Percentiles rank a stretch among this genome's conserved stretches.
Evolutionary conservation across 2,797 vertebrate genomes (phyloP).

Genomic region (Pempheris klunzingeri): DNA sequence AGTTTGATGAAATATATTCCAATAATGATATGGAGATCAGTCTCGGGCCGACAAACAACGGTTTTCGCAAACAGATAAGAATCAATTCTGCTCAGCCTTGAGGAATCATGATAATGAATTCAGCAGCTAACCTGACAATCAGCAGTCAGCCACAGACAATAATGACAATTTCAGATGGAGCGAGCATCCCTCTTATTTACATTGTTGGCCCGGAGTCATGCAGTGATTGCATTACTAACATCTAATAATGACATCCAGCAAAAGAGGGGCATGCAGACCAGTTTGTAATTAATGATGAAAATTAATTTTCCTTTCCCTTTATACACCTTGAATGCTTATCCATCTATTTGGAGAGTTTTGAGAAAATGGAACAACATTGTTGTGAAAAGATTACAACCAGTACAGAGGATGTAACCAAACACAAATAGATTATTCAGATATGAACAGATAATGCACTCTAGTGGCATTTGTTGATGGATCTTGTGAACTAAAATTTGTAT

Average conservation of each 20-base stretch:
- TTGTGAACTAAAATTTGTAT: too few species aligned
- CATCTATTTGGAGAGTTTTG: not conserved
- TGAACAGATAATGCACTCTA: not conserved
- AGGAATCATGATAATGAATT: constrained; percentile 78
- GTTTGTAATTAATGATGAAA: constrained; percentile 45
- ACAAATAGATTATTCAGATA: constrained; percentile 3
- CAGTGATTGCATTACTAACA: constrained; percentile 49
- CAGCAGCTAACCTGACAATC: constrained; percentile 78
- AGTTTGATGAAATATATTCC: constrained; percentile 66
- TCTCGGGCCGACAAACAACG: constrained; percentile 56
- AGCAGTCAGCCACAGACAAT: constrained; percentile 67
- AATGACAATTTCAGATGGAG: constrained; percentile 60
- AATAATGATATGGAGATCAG: constrained; percentile 79
- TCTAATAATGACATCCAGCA: constrained; percentile 47
- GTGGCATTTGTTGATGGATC: too few species aligned
- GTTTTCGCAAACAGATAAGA: constrained; percentile 74
- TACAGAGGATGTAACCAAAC: not conserved
- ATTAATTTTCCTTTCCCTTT: constrained; percentile 30
- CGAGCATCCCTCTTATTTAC: constrained; percentile 52
- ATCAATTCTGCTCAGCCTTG: constrained; percentile 74
- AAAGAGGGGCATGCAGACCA: constrained; percentile 9
- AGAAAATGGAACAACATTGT: constrained; percentile 7
- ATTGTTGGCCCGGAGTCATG: constrained; percentile 52
- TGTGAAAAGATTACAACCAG: not conserved
- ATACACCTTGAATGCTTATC: constrained; percentile 21